Evolutionary conservation across 2,888 invertebrate species (phyloP).

Genomic region (Cerastoderma edule): DNA sequence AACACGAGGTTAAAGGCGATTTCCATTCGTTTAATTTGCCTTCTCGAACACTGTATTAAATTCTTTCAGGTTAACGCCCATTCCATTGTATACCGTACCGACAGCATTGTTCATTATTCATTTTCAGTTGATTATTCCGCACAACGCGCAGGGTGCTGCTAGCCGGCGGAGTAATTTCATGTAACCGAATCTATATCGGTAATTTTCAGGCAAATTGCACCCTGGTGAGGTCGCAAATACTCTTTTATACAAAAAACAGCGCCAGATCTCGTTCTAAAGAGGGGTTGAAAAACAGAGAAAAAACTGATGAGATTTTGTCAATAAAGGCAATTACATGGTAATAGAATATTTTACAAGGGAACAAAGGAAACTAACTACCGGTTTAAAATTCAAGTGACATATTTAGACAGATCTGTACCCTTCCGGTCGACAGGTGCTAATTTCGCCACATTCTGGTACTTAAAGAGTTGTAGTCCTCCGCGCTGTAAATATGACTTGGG

Average conservation of each 20-base stretch:
- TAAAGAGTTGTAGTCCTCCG: constrained; percentile 35
- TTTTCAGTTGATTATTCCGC: constrained; percentile 6
- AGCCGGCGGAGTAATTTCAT: constrained; percentile 24
- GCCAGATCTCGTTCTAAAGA: constrained; percentile 1
- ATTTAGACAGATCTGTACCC: constrained; percentile 45
- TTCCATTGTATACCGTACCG: not conserved
- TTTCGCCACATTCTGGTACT: constrained; percentile 44
- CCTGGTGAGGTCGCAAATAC: not conserved
- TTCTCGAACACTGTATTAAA: constrained; percentile 15
- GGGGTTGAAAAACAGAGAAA: not conserved
- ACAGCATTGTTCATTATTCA: not conserved
- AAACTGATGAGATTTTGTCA: constrained; percentile 18
- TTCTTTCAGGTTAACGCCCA: constrained; percentile 16
- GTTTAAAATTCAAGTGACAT: constrained; percentile 33
- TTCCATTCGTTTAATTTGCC: constrained; percentile 17
- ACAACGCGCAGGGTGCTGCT: constrained; percentile 10
- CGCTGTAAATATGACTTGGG: constrained; percentile 15
- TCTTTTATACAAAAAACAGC: constrained; percentile 2
- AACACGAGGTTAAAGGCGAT: constrained; percentile 12
- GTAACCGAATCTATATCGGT: constrained; percentile 32
- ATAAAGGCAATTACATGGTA: constrained; percentile 43
- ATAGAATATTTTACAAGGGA: constrained; percentile 39
- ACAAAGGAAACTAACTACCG: constrained; percentile 40
- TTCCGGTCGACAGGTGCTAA: constrained; percentile 53
- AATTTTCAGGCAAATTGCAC: constrained; percentile 22